A percentile compares a stretch with the other conserved stretches of the same genome.
Evolutionary conservation across 2,888 invertebrate genomes (phyloP).

Genomic region (Lycophotia porphyrea): DNA sequence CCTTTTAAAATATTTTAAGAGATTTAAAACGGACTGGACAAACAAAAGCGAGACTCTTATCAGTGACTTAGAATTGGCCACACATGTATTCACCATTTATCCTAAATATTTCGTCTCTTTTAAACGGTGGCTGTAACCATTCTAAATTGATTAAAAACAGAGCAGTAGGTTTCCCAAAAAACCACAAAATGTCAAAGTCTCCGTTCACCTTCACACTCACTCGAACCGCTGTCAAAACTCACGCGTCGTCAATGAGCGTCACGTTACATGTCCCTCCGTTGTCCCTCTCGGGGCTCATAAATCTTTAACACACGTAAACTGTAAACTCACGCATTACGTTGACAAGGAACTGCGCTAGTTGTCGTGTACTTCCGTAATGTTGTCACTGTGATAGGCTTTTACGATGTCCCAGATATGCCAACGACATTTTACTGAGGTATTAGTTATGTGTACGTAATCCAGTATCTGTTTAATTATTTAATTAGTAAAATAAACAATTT

Average conservation of each 20-base stretch:
- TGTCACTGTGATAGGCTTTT: slow-evolving; percentile 11
- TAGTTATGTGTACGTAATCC: neutral
- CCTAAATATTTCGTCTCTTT: neutral
- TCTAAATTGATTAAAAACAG: neutral
- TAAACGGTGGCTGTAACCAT: neutral
- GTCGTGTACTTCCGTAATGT: slow-evolving; percentile 7
- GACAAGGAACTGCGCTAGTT: slow-evolving; percentile 20
- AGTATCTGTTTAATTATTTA: neutral
- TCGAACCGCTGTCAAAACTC: slow-evolving; percentile 31
- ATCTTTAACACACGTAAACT: slow-evolving; percentile 28
- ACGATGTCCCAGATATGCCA: slow-evolving; percentile 4
- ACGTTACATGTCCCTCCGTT: neutral
- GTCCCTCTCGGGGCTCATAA: slow-evolving; percentile 24
- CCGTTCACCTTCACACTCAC: neutral
- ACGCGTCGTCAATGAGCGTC: slow-evolving; percentile 23
- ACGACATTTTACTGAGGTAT: neutral
- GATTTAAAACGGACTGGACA: neutral
- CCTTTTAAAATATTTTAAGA: neutral
- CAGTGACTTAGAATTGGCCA: neutral
- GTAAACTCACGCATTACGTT: slow-evolving; percentile 36
- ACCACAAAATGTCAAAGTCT: neutral
- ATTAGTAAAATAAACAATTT: neutral
- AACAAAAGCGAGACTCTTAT: neutral
- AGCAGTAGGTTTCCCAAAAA: neutral
- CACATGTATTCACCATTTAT: neutral